These are phyloP conservation scores for Malaclemys terrapin DNA, from an alignment of 2,113 vertebrate genomes.

Conservation along the genomic window DNA sequence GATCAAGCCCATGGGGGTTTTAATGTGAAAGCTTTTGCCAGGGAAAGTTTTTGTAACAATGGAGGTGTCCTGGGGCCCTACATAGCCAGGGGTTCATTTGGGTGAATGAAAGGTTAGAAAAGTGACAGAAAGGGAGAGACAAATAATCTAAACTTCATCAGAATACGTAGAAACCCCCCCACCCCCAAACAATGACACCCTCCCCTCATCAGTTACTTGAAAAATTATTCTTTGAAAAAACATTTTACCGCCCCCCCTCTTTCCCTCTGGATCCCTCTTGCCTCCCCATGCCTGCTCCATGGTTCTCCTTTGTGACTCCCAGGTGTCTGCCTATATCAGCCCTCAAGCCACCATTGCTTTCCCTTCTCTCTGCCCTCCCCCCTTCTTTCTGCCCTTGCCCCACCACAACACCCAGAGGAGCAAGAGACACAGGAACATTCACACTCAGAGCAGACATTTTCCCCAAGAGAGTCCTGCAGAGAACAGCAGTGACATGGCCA, in stretches of 20 bases:
- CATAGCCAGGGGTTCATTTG: background rate
- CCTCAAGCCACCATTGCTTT: background rate
- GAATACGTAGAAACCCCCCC: background rate
- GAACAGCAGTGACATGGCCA: background rate
- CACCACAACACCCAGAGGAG: background rate
- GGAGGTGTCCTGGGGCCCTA: rapidly evolving
- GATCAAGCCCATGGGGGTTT: background rate
- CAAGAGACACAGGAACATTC: background rate
- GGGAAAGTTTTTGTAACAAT: background rate
- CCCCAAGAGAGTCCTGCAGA: background rate
- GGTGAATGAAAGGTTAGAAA: background rate
- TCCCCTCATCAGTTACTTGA: rapidly evolving
- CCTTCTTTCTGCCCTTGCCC: background rate
- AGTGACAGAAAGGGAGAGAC: background rate
- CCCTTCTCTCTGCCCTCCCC: background rate
- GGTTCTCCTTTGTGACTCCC: background rate
- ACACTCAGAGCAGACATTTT: background rate
- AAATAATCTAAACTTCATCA: background rate
- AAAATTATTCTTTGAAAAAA: background rate
- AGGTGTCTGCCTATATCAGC: background rate
- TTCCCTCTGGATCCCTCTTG: background rate
- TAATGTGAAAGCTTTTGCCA: background rate
- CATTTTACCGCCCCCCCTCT: background rate
- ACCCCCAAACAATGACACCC: background rate
- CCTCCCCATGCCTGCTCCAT: background rate